Evolutionary conservation across 2,113 vertebrate species (phyloP), one percentile per base, ranked within the genome.

Genomic region (Phasianus colchicus): DNA sequence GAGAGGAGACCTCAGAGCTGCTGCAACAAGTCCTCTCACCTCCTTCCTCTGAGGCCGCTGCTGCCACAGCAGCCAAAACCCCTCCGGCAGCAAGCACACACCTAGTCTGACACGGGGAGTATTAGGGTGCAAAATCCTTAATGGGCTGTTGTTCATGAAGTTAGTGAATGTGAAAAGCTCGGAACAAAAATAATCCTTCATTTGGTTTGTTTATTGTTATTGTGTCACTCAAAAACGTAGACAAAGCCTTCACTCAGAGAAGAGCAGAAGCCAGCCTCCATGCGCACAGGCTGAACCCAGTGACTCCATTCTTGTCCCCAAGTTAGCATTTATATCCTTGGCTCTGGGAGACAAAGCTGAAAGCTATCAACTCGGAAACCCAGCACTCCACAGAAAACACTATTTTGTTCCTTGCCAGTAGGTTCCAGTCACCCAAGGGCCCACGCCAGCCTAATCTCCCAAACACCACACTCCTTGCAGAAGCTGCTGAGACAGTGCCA

Each of bases 401-500:
- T 81, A 25, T 16, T 89, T 80, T 66, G 36, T 42, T 83, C 16
- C 65, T 74, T 24, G 50, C 14, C 34, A 42, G 10, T 15, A 83
- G 40, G 7, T 12, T 87, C 25, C 88, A 88, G 40, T 3, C n/a
- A 32, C 16, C 24, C 9, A 0, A 2, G 58, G 36, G 48, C 71
- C 85, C 40, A 79, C 74, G 50, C 5, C 70, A 50, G 60, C n/a
- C 42, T 61, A 6, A 29, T 7, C 19, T 85, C 58, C 30, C 58
- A 82, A 86, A 67, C 38, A 79, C 36, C 24, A 88, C 0, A 0
- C 67, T 66, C 20, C 42, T 45, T 71, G 29, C 61, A 65, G 58
- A 72, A 92, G 58, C 48, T 0, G 0, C 30, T 0, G 0, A 88
- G 71, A 82, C 58, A 48, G 15, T 36, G 32, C 13, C 67, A 89